Base-by-base conservation (phyloP, 2,113 vertebrate species). In the Oriolus oriolus region DNA sequence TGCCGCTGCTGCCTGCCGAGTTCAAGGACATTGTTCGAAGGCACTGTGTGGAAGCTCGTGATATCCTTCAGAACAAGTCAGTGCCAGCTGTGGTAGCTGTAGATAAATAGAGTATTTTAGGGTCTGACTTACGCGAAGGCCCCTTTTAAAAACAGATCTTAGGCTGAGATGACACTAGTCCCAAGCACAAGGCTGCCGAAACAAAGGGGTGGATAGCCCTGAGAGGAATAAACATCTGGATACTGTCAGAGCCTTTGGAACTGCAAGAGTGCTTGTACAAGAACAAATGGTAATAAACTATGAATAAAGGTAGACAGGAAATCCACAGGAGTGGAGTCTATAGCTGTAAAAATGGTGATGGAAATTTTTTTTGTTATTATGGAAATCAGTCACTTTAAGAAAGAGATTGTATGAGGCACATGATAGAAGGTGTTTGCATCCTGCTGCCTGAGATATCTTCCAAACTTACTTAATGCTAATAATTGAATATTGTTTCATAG, bases 1-100 rank as follows among this genome's bases (percentile, higher is more conserved):
- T 99, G 91, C 99, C 99, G 0, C 95, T 99, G 75, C 95, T 98
- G 53, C 99, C 98, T 4, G 28, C 82, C 0, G 97, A 98, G 44
- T 99, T 99, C 66, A 84, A 96, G 88, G 91, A 90, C 10, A 39
- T 99, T 64, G 44, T 99, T 50, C 97, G 23, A 53, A 98, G 45
- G 37, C 99, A 99, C 93, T 99, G 99, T 65, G 49, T 64, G 89
- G 95, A 97, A 59, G 97, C 98, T 9, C 98, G 96, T 19, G 56
- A 97, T 1, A 50, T 98, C 86, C 98, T 99, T 52, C 80, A 97
- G 84, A 95, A 97, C 94, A 98, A 71, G 99, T 99, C 83, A 98
- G 99, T 98, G 68, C 66, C 71, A 77, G 31, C 11, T 54, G 37
- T 17, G 56, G 4, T 16, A n/a, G 42, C 44, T 78, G 56, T 39